Base-by-base conservation (phyloP, 2,888 invertebrate genomes). In the Lottia gigantea region DNA sequence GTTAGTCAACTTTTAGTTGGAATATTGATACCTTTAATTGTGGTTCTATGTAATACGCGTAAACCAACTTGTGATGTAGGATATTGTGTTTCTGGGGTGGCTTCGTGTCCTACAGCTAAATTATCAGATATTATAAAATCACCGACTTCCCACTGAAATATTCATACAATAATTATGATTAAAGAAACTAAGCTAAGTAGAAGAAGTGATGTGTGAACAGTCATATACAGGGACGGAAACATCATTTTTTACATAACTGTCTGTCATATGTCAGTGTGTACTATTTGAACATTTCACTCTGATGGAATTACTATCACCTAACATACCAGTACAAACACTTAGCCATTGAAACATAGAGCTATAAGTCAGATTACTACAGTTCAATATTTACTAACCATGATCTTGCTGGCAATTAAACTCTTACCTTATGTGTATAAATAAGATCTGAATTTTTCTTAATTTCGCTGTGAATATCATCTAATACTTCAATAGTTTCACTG, bases 121-220 rank as follows among this genome's bases (percentile, higher is more conserved):
- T 86, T 86, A 76, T 86, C 86, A 0, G 86, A 85, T 46, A 86
- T 82, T 62, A 86, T 86, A 73, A 86, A 86, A 70, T 86, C 86
- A 1, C 86, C 86, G 40, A 74, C 78, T 68, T 82, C 78, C 86
- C 86, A 86, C 86, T 86, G 80, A 7, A 83, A 79, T 40, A 66
- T 65, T 8, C 25, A 64, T 26, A 26, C 64, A 19, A 25, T 25
- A 26, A 1, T 64, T 26, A n/a, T 25, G 26, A 7, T 4, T 19
- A 6, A 40, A 40, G 11, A 40, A 31, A 31, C 31, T 1, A 40
- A 40, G 40, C 40, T 40, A 1, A 31, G 31, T 31, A 4, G 31
- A 31, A 31, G 31, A 4, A 31, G 31, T 4, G 31, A 31, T 4
- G 6, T 2, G 31, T n/a, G n/a, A n/a, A n/a, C n/a, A n/a, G n/a